Percentiles rank a stretch among this genome's conserved stretches.
phyloP scores from a whole-genome alignment of 2,797 vertebrate species.

The Xenentodon cancila region DNA sequence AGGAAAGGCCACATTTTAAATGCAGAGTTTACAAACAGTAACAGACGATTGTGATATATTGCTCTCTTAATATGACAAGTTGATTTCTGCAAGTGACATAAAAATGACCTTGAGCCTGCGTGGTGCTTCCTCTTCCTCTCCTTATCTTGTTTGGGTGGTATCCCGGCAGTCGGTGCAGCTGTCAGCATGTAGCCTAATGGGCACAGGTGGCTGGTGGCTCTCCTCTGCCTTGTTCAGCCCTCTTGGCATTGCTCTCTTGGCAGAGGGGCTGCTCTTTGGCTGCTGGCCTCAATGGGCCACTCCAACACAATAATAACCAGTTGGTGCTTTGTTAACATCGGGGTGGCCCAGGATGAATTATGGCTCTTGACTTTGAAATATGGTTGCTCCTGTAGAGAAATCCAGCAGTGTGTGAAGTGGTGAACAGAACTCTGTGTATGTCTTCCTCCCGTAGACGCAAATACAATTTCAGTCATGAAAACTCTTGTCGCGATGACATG shows the following conservation, averaged over 20 bases:
- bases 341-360: conserved; percentile 72
- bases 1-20: neutral
- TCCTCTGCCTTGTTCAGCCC: conserved; percentile 63
- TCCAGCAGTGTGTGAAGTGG: conserved; percentile 42
- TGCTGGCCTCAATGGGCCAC: conserved; percentile 59
- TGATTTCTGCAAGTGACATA: conserved; percentile 34
- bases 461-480: conserved; percentile 25
- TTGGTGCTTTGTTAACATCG: conserved; percentile 69
- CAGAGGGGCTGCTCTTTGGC: conserved; percentile 69
- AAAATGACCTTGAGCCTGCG: conserved; percentile 59
- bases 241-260: conserved; percentile 69
- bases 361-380: conserved; percentile 61
- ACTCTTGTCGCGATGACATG: conserved; percentile 53
- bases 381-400: conserved; percentile 50
- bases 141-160: conserved; percentile 61
- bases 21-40: neutral
- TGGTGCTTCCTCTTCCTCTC: conserved; percentile 41
- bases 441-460: conserved; percentile 13
- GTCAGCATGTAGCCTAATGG: conserved; percentile 73
- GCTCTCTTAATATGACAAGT: conserved; percentile 3
- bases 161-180: conserved; percentile 65
- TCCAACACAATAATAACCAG: conserved; percentile 73
- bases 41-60: neutral
- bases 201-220: conserved; percentile 75
- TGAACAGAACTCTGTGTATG: conserved; percentile 28